Conservation (phyloP, 1,140 invertebrate genomes). For the Microplitis demolitor region DNA sequence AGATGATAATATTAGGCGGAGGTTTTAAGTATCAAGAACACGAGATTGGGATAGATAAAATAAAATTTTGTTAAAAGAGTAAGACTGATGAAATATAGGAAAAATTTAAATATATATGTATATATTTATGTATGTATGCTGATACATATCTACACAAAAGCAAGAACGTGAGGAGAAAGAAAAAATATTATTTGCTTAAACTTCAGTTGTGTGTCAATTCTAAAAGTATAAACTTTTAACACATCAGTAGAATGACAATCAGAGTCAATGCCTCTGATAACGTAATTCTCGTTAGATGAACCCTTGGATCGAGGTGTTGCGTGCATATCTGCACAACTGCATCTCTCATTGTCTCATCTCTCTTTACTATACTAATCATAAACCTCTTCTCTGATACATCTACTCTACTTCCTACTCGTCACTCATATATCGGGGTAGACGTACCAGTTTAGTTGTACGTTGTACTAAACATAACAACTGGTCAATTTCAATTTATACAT, state of each 20-base stretch:
- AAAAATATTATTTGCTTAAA: background rate
- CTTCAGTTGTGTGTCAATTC: background rate
- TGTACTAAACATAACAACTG: too few species aligned
- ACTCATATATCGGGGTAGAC: too few species aligned
- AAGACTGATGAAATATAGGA: background rate
- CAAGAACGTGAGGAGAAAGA: too few species aligned
- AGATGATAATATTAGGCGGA: slow-evolving; percentile 14
- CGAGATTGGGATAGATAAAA: background rate
- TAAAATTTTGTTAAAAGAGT: background rate
- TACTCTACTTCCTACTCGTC: too few species aligned
- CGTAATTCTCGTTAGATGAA: background rate
- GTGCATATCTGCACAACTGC: background rate
- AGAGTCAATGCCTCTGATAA: background rate
- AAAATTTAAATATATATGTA: background rate
- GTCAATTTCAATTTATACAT: too few species aligned
- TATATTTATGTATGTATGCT: too few species aligned
- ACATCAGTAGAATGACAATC: background rate
- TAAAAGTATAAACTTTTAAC: background rate
- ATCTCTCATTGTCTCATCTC: background rate
- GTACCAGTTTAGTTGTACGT: too few species aligned
- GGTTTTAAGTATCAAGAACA: background rate
- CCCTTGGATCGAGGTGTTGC: background rate
- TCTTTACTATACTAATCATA: too few species aligned
- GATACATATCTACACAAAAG: background rate
- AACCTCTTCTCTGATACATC: too few species aligned